These are phyloP conservation scores for Macroglossus sobrinus DNA, from an alignment of 2,113 vertebrate species.

Conservation along the genomic window DNA sequence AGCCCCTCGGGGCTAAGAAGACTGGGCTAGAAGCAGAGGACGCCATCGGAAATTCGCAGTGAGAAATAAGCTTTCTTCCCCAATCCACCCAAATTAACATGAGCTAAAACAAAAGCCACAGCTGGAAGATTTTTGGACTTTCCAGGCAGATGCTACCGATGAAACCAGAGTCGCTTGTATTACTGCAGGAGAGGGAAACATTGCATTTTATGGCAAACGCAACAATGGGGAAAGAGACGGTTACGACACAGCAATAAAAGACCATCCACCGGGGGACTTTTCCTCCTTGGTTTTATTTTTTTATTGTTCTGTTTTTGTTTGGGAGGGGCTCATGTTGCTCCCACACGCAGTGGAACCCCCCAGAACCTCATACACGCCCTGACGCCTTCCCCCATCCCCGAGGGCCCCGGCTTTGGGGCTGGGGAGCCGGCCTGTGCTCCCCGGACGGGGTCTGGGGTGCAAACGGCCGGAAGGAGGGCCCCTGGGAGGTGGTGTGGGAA, in stretches of 20 bases:
- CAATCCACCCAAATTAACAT: neutral
- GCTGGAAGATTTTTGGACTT: neutral
- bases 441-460: neutral
- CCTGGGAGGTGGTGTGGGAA: neutral
- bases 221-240: neutral
- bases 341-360: rapidly evolving
- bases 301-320: neutral
- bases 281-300: neutral
- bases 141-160: neutral
- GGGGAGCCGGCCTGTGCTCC: neutral
- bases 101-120: neutral
- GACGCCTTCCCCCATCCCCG: neutral
- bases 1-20: rapidly evolving
- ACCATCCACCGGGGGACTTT: neutral
- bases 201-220: neutral
- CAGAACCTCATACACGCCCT: rapidly evolving
- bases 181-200: neutral
- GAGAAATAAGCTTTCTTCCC: neutral
- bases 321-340: neutral
- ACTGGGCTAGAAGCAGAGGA: rapidly evolving
- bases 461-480: rapidly evolving
- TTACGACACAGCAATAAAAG: neutral
- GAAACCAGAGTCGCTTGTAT: neutral
- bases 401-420: neutral
- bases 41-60: neutral